Evolutionary conservation across 2,888 invertebrate species (phyloP), one percentile per base, ranked within the genome.

Genomic region (Melanostoma scalare): DNA sequence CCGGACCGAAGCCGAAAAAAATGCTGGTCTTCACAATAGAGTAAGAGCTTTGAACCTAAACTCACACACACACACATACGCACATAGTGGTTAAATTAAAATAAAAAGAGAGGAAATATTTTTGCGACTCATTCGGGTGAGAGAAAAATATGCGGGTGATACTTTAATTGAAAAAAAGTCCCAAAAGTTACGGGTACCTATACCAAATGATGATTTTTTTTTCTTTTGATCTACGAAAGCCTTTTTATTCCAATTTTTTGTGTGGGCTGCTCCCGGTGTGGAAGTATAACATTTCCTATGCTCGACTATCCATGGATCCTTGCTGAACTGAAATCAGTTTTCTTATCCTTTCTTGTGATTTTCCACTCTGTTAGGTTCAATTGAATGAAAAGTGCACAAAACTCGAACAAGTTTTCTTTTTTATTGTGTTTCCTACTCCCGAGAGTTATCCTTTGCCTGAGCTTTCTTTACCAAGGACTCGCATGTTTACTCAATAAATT

Each of bases 161-260:
- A 78, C 60, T 79, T 75, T 79, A 84, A 84, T 84, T 84, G 84
- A 84, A 84, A 84, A 84, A 77, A 75, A 74, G 50, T 74, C 42
- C 67, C 75, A 38, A 40, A 73, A 65, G 61, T 65, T 82, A 56
- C 53, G 82, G 60, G 74, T 55, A 30, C 40, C 40, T 31, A 67
- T 55, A 30, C 40, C 40, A 30, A 46, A 36, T 52, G 55, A 46
- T 65, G 44, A 71, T 8, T 46, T 52, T 42, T 42, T 38, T 60
- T 33, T 38, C 35, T 38, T 36, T 1, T 52, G 31, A 36, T 31
- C 35, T 20, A 31, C 4, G 2, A 50, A 63, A 63, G 63, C 50
- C 50, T 63, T 63, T 63, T 63, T 63, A 50, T 38, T 35, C 20
- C 30, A 30, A 30, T 55, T 55, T 50, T 48, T 40, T 52, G 56